Base-by-base conservation (phyloP, 2,113 vertebrate species). In the Oryzias woworae region DNA sequence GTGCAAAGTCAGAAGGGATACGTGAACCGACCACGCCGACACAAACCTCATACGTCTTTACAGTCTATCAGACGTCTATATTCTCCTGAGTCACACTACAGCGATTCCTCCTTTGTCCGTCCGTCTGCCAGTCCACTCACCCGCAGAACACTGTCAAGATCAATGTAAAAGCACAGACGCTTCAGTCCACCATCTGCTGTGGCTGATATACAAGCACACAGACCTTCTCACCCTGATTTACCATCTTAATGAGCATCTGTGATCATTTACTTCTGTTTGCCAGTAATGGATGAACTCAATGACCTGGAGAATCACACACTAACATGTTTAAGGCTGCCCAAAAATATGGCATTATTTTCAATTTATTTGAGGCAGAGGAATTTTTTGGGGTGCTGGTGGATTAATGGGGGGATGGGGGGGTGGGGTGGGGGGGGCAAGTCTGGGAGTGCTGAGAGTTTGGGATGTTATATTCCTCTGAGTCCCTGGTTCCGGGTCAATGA, bases 131-230 rank as follows among this genome's bases (percentile, higher is more conserved):
- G 77, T 53, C 71, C 64, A 59, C 73, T 78, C 69, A 78, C 72
- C 80, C 69, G 70, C 72, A 80, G 71, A 51, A 67, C 58, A 59
- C 55, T 43, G 67, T 36, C 36, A 12, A 36, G 36, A 36, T 36
- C 26, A 5, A 4, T 6, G 36, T 5, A 0, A 26, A 7, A 16
- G 50, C 53, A 61, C 70, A 77, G 63, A 66, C 41, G 68, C 62
- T 71, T 70, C 75, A 31, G 62, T 73, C 50, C 47, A 44, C 22
- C 80, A 73, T 71, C 75, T 73, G 66, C 26, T 20, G 56, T 44
- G 49, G 63, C 69, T 71, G 71, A 84, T 36, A 59, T 70, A 52
- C 46, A 22, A 59, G 7, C 23, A 17, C 53, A 44, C 3, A 22
- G 31, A 51, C 77, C 31, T 62, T 36, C 17, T 56, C 36, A 51